Evolutionary conservation across 2,888 invertebrate genomes (phyloP), one percentile per base, ranked within the genome.

Genomic region (Byasa hedistus): DNA sequence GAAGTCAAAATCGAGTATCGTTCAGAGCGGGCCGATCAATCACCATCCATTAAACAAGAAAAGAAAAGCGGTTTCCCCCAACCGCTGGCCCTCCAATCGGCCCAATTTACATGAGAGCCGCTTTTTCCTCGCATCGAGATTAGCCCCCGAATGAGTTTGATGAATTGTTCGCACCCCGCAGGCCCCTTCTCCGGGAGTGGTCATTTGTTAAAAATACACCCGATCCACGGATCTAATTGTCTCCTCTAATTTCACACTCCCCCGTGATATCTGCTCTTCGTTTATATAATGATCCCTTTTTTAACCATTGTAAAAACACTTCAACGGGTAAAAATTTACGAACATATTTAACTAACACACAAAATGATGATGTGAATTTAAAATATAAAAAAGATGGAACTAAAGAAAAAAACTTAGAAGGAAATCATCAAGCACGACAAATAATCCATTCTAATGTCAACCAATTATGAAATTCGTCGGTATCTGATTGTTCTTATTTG

Each of bases 161-260:
- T 91, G 91, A 91, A 91, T 91, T 84, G 90, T 85, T 82, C 84
- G 80, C 86, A 80, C 84, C 69, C 82, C 82, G 83, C 82, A 83
- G 79, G 76, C 80, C 78, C 77, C 75, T 78, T 75, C 72, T 72
- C 76, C 71, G 71, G 76, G 82, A 82, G 78, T 87, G 89, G 90
- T 89, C 91, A 91, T 91, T 91, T 91, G 91, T 91, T 91, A 91
- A 91, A 91, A 91, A 91, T 90, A 91, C 91, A 90, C 89, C 88
- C 89, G 89, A 89, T 89, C 90, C 89, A 82, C 77, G 88, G 88
- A 91, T 91, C 89, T 91, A 91, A 91, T 91, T 91, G 91, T 91
- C 91, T 91, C 80, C 89, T 91, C 90, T 91, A 88, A 91, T 91
- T 91, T 91, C 89, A 90, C 87, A 86, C 90, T 85, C 89, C 83